Base-by-base conservation (phyloP, 2,888 invertebrate species). In the Lithophane ornitopus region DNA sequence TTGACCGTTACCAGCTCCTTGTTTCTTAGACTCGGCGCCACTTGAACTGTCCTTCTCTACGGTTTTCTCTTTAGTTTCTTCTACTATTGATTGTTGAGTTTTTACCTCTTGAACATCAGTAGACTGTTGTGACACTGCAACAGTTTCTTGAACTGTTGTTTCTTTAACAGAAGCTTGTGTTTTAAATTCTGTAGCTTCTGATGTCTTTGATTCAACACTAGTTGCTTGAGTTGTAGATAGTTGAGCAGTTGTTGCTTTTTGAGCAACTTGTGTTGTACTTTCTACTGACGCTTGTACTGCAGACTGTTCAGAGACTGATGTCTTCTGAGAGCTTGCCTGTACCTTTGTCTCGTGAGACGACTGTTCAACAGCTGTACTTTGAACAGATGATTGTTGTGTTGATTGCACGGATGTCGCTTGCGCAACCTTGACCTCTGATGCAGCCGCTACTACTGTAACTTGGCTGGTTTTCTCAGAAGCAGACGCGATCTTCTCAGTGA, bases 1-100 rank as follows among this genome's bases (percentile, higher is more conserved):
- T 96, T 96, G 96, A 90, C 89, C 88, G 92, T 87, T 93, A 84
- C 81, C 87, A 79, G 83, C 71, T 82, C 82, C 90, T 85, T 90
- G 86, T 74, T 89, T 87, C 71, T 85, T 81, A 84, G 85, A 82
- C 62, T 84, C 84, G 58, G 70, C 87, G 82, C 84, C 92, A 92
- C 90, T 81, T 71, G 90, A 76, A 84, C 90, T 91, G 70, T 81
- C 85, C 44, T 74, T 69, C 12, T 83, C 65, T 63, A 77, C 85
- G 76, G 73, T 80, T 80, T 19, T 84, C 70, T 74, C 84, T 70
- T 68, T 61, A 85, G 78, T 72, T 78, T 88, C 85, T 80, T 90
- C 89, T 81, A 85, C 81, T 74, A 86, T 81, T 44, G 85, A 85
- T 78, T 88, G 80, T 85, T 89, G 86, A 74, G 86, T 80, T 34